Base-by-base conservation (phyloP, 53 echinoderm and acorn worm genomes). In the Patiria pectinifera region DNA sequence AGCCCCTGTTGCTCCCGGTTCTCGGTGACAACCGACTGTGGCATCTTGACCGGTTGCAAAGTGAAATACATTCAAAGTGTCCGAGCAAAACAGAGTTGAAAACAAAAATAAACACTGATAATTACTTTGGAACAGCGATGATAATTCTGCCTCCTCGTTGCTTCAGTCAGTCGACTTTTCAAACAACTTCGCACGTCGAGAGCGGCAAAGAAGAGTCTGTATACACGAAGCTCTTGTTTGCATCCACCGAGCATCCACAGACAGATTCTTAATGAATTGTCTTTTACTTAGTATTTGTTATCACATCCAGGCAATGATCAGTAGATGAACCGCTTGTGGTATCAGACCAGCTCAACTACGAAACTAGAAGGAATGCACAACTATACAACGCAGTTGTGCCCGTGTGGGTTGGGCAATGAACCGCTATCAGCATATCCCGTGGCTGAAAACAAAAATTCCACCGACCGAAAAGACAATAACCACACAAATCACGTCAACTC, bases 1-100 rank as follows among this genome's bases (percentile, higher is more conserved):
- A 44, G 23, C 2, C 71, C 24, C 19, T 2, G 84, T 48, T 66
- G 85, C 81, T 83, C 85, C 84, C 24, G 85, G 89, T 84, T 66
- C 69, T 80, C 90, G 19, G 80, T 81, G 45, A 47, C 80, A 69
- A 81, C 81, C 12, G 90, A 90, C 69, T 81, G 90, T 43, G 90
- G 90, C 90, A 90, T 90, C 24, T 90, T 90, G 63, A 90, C 80
- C 47, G 90, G 90, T 59, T 90, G 90, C 13, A 90, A 80, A 8
- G 80, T 81, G 63, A 90, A 90, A 90, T 90, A 90, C 90, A 90
- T 90, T 90, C 90, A 90, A 90, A 80, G 69, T 85, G 62, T 66
- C 45, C 63, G 45, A 63, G 4, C 45, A 45, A 3, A 79, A 45
- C 45, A 15, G 43, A 14, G 79, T 79, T 10, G 43, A 45, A 44